Base-by-base conservation (phyloP, 2,888 invertebrate species). In the Tipula unca region DNA sequence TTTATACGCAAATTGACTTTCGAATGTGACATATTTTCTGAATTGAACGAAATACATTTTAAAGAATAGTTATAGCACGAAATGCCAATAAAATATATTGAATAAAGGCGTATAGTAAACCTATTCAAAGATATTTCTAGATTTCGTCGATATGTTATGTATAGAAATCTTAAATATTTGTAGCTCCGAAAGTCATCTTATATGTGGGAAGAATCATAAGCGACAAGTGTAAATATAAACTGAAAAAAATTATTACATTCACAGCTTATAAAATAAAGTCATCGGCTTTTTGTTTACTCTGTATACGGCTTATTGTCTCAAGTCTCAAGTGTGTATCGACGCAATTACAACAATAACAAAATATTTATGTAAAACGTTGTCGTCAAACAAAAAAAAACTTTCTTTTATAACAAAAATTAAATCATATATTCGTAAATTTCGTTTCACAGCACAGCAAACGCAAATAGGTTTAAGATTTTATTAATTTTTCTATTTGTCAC, bases 381-480 rank as follows among this genome's bases (percentile, higher is more conserved):
- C 13, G 39, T 39, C 13, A 48, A 25, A 48, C n/a, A 69, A 69
- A 69, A 48, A 69, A 69, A 69, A 69, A 69, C 69, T 69, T 69
- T 69, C 69, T 69, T 69, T 69, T 69, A 25, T 69, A 69, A 69
- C 69, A 69, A 69, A 69, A 69, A 69, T 69, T 69, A 69, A 69
- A 69, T 69, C 69, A 69, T 69, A 48, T 17, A 17, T 48, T 8
- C 69, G 20, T 69, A 20, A 0, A 69, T 69, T 48, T 48, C 17
- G 48, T 48, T 48, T 48, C 42, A 69, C 8, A 69, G 4, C 69
- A 48, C 42, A 42, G n/a, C n/a, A 32, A 32, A 32, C 32, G 2
- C 48, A 17, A 48, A 48, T 48, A n/a, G 48, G 17, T 17, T 20
- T n/a, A n/a, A 54, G 48, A 54, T 17, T 17, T 54, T 17, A 32